These are phyloP conservation scores for Papilio gigon DNA, from an alignment of 2,888 invertebrate species.

Conservation along the genomic window DNA sequence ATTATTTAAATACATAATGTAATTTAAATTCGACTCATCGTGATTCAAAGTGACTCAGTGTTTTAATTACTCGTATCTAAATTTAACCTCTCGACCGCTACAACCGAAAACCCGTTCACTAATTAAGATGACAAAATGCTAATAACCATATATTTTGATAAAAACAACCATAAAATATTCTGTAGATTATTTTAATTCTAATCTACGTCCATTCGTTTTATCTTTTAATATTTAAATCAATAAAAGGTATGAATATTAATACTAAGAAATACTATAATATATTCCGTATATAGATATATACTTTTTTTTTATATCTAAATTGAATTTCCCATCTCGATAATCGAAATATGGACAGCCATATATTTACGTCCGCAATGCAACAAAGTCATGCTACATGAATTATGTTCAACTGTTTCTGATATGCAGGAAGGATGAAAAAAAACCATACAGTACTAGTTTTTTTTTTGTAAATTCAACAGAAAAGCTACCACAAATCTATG, in stretches of 20 bases:
- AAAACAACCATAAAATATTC: constrained; percentile 6
- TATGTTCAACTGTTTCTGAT: no score
- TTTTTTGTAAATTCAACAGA: no score
- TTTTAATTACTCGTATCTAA: background rate
- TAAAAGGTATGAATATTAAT: background rate
- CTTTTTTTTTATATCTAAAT: no score
- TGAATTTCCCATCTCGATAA: no score
- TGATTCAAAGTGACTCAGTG: background rate
- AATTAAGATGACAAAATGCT: constrained; percentile 9
- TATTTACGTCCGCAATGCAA: no score
- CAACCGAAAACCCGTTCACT: background rate
- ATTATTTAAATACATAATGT: no score
- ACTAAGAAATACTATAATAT: no score
- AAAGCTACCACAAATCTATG: background rate
- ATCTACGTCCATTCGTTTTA: background rate
- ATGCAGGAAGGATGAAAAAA: no score
- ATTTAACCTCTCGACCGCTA: constrained; percentile 13
- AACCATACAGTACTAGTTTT: no score
- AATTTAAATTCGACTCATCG: background rate
- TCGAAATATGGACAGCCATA: no score
- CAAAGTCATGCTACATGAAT: no score
- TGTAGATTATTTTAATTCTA: background rate
- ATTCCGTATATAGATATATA: no score
- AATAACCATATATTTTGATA: background rate
- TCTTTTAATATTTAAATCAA: background rate